Conservation (phyloP, 2,113 vertebrate species). For the Epinephelus fuscoguttatus region DNA sequence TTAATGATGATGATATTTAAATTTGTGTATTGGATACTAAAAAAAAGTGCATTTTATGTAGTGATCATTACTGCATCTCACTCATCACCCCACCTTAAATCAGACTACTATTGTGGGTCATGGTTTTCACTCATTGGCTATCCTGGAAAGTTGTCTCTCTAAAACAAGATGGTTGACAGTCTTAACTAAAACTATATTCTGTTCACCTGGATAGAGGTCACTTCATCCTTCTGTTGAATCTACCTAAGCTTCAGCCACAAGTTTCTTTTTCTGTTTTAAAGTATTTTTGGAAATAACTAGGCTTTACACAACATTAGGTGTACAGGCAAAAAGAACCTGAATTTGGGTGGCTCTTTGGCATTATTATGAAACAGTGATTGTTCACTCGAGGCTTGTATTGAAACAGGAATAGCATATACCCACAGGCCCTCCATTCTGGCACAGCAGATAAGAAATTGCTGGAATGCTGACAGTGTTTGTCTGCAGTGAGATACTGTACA, state of each 20-base stretch:
- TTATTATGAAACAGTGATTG: constrained; percentile 9
- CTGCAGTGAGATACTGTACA: constrained; percentile 62
- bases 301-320: neutral
- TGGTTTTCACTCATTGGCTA: neutral
- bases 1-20: neutral
- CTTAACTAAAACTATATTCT: neutral
- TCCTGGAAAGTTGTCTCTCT: neutral
- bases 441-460: constrained; percentile 72
- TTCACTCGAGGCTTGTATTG: constrained; percentile 32
- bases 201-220: neutral
- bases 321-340: neutral
- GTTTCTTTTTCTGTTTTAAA: neutral
- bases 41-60: neutral
- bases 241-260: neutral
- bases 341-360: neutral
- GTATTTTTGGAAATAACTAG: neutral
- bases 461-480: constrained; percentile 74
- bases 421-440: constrained; percentile 59
- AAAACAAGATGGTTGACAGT: constrained; percentile 11
- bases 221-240: neutral
- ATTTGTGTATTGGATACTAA: neutral
- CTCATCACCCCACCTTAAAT: neutral
- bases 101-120: neutral
- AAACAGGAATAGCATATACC: constrained; percentile 51
- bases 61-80: neutral